Base-by-base conservation (phyloP, 2,113 vertebrate species). In the Colossoma macropomum region DNA sequence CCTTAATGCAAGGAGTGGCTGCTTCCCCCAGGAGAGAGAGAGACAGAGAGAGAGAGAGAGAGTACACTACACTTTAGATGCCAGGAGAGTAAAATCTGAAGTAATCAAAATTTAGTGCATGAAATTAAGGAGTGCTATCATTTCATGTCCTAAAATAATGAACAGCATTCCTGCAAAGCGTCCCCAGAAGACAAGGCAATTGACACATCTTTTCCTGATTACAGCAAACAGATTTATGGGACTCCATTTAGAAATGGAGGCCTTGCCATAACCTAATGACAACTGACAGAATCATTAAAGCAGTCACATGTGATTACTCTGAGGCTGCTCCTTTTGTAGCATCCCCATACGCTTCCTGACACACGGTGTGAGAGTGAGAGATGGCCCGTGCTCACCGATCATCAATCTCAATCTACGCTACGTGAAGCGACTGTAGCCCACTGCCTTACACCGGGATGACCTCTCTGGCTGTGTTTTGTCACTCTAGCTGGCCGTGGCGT, bases 1-100 rank as follows among this genome's bases (percentile, higher is more conserved):
- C 94, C 86, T 94, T 94, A 79, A 95, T 94, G 85, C 94, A 95
- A 21, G 94, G 94, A 8, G 93, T 89, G 79, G 93, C 88, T 92
- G 91, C 90, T 92, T 76, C 16, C 56, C 34, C 74, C 52, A 7
- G 52, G 77, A n/a, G 17, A 9, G 66, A 48, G 12, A 27, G 5
- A 74, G 48, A 66, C 23, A 68, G 4, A 50, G 4, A 50, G 48
- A 13, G 48, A 50, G 48, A 13, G 27, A 56, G 25, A 25, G 48
- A 27, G 59, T 66, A 6, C 1, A 16, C 21, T 50, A 68, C 10
- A 4, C 2, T 70, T 25, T 62, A 27, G 25, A 81, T 74, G 23
- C 7, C 15, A 62, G 59, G 32, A 62, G 10, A 32, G 63, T 74
- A 52, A 52, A 52, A 52, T 74, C 56, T 74, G 41, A 17, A 65